Percentiles rank a stretch among this genome's conserved stretches.
These are phyloP conservation scores for Chrysina gloriosa DNA, from an alignment of 2,888 invertebrate genomes.

Conservation along the genomic window DNA sequence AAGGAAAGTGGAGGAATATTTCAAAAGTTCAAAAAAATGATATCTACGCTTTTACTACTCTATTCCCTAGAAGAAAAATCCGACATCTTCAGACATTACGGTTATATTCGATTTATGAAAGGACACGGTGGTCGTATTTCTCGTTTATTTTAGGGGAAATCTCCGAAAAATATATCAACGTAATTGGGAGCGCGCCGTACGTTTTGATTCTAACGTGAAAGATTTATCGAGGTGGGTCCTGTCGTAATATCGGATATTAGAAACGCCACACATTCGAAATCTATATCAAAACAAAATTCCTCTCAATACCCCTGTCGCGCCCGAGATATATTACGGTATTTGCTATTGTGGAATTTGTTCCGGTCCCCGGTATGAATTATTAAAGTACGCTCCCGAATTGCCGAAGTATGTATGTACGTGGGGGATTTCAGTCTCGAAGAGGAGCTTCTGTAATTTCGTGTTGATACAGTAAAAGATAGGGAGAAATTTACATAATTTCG, in stretches of 20 bases:
- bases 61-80: no score
- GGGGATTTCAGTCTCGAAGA: background rate
- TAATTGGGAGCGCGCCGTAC: background rate
- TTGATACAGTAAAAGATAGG: background rate
- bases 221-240: background rate
- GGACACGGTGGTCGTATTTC: no score
- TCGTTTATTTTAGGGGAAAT: no score
- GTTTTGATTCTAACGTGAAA: background rate
- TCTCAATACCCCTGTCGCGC: conserved; percentile 20
- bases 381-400: background rate
- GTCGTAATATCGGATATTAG: conserved; percentile 8
- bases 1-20: no score
- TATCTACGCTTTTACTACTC: no score
- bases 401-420: background rate
- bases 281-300: conserved; percentile 32
- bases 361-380: background rate
- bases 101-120: no score
- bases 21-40: no score
- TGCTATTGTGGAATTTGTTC: conserved; percentile 18
- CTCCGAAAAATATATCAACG: no score
- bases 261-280: background rate
- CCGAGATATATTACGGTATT: conserved; percentile 12
- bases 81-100: no score
- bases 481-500: background rate
- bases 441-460: background rate